phyloP scores from a whole-genome alignment of 2,888 invertebrate species.

The Ophonus ardosiacus region DNA sequence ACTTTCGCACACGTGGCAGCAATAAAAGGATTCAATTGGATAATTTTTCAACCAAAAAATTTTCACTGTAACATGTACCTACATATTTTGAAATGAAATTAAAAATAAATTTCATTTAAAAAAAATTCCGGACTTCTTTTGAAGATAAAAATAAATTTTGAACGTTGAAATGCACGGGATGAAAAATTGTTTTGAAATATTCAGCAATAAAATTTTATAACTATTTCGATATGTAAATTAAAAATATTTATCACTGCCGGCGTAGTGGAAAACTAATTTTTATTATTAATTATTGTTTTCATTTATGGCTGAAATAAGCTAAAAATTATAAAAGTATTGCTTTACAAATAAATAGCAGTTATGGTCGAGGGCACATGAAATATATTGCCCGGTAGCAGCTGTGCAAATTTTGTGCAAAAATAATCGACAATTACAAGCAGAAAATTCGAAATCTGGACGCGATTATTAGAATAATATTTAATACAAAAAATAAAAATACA shows the following conservation, averaged over 20 bases:
- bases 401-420: constrained; percentile 23
- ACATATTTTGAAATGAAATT: no score
- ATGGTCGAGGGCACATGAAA: constrained; percentile 21
- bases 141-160: no score
- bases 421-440: constrained; percentile 21
- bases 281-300: constrained; percentile 25
- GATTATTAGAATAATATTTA: constrained; percentile 19
- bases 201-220: neutral
- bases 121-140: no score
- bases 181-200: neutral
- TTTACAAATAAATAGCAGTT: constrained; percentile 22
- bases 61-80: no score
- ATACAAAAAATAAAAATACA: neutral
- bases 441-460: constrained; percentile 4
- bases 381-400: constrained; percentile 28
- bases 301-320: constrained; percentile 5
- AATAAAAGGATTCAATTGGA: no score
- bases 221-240: neutral
- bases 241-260: neutral
- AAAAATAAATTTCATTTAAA: no score
- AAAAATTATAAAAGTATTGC: constrained; percentile 16
- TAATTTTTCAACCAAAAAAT: no score
- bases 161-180: no score
- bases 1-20: no score
- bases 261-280: neutral